A percentile compares a stretch with the other conserved stretches of the same genome.
Conservation (phyloP, 2,888 invertebrate species). For the Melinaea marsaeus region DNA sequence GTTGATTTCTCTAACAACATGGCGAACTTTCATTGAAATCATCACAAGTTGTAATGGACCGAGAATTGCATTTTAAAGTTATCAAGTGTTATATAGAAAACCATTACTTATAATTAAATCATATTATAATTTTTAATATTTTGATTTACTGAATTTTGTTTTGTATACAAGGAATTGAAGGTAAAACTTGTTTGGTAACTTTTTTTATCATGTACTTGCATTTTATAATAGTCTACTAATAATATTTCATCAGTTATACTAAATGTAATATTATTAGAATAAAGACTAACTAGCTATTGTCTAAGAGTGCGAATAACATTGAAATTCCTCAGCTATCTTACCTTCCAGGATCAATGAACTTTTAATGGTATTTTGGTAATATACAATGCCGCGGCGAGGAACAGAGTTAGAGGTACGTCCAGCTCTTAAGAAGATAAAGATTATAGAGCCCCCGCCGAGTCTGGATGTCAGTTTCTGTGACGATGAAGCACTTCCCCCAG, state of each 20-base stretch:
- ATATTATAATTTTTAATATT: neutral
- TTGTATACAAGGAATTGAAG: neutral
- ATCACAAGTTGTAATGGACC: constrained; percentile 17
- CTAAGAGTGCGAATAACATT: neutral
- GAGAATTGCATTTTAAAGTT: constrained; percentile 8
- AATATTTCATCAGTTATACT: no score
- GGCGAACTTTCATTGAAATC: constrained; percentile 46
- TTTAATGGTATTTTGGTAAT: constrained; percentile 30
- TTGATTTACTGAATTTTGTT: constrained; percentile 3
- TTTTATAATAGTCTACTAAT: neutral
- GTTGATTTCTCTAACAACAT: constrained; percentile 62
- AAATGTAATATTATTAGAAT: no score
- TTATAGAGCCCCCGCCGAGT: constrained; percentile 48
- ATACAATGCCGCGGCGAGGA: constrained; percentile 60
- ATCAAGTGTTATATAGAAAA: neutral
- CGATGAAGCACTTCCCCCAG: constrained; percentile 77
- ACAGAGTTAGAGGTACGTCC: constrained; percentile 49
- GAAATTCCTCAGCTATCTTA: neutral
- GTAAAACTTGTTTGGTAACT: constrained; percentile 31
- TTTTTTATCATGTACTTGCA: constrained; percentile 14
- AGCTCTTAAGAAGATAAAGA: constrained; percentile 57
- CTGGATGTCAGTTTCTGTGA: constrained; percentile 64
- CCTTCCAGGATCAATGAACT: constrained; percentile 29
- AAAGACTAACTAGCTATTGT: neutral
- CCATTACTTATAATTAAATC: neutral